Evolutionary conservation across 2,113 vertebrate genomes (phyloP).

Genomic region (Shinisaurus crocodilurus): DNA sequence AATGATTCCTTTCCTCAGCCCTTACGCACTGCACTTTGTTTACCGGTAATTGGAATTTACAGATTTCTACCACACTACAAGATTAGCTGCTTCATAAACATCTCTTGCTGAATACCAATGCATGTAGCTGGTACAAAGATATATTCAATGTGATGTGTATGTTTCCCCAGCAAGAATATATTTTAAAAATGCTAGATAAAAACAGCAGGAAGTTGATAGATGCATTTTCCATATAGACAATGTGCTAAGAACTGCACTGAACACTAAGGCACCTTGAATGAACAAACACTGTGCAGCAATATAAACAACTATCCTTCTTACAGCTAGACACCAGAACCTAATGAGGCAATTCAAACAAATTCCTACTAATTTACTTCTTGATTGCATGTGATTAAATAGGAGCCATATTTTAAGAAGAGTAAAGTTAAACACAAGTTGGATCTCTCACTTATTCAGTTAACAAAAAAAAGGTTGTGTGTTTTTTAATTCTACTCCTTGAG

Average conservation of each 20-base stretch:
- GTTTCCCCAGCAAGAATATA: slow-evolving; percentile 28
- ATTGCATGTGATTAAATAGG: slow-evolving; percentile 11
- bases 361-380: slow-evolving; percentile 17
- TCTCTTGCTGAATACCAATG: slow-evolving; percentile 32
- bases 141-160: slow-evolving; percentile 8
- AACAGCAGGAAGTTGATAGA: neutral
- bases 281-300: neutral
- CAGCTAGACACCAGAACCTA: slow-evolving; percentile 5
- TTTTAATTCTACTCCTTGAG: neutral
- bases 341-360: neutral
- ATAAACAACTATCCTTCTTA: neutral
- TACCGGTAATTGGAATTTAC: slow-evolving; percentile 61
- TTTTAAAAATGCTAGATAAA: neutral
- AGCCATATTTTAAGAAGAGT: slow-evolving; percentile 13
- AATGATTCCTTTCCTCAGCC: slow-evolving; percentile 45
- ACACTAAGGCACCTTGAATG: neutral
- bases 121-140: slow-evolving; percentile 18
- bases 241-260: neutral
- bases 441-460: neutral
- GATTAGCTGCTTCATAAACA: slow-evolving; percentile 51
- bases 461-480: slow-evolving; percentile 5
- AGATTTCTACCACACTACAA: slow-evolving; percentile 46
- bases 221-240: neutral
- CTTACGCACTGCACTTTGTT: slow-evolving; percentile 35
- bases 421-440: slow-evolving; percentile 30